Evolutionary conservation across 2,797 vertebrate species (phyloP).

Genomic region (Odontamblyopus rebecca): DNA sequence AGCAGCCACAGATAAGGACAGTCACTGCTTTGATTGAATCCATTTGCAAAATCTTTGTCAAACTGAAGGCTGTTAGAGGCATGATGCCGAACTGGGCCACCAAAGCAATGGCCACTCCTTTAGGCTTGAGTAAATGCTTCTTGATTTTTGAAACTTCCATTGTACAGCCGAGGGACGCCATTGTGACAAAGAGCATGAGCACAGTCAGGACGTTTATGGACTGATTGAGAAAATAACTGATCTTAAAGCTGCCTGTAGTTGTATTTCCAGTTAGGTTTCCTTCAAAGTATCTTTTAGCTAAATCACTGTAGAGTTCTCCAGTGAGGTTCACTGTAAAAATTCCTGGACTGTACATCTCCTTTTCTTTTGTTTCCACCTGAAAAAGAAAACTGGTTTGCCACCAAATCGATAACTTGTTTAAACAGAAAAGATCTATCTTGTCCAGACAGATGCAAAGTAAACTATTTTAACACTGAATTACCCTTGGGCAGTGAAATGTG

Average conservation of each 20-base stretch:
- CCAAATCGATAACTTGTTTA: neutral
- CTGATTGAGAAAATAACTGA: slow-evolving; percentile 52
- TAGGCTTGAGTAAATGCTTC: slow-evolving; percentile 78
- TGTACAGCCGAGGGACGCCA: slow-evolving; percentile 82
- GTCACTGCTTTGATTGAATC: slow-evolving; percentile 73
- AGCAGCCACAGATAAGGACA: slow-evolving; percentile 86
- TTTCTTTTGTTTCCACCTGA: slow-evolving; percentile 37
- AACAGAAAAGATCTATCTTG: neutral
- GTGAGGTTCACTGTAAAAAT: slow-evolving; percentile 59
- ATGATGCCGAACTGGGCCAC: slow-evolving; percentile 86
- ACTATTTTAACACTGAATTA: too few relatives aligned
- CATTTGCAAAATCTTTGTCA: slow-evolving; percentile 79
- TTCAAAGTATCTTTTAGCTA: slow-evolving; percentile 4
- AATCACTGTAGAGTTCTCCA: slow-evolving; percentile 13
- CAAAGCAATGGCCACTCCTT: slow-evolving; percentile 77
- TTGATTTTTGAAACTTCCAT: slow-evolving; percentile 86
- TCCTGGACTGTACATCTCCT: slow-evolving; percentile 5
- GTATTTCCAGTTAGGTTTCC: slow-evolving; percentile 47
- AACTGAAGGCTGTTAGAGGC: slow-evolving; percentile 80
- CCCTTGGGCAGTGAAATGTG: too few relatives aligned
- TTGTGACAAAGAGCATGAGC: slow-evolving; percentile 70
- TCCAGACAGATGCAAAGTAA: too few relatives aligned
- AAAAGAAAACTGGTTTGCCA: slow-evolving; percentile 9
- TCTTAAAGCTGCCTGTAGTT: slow-evolving; percentile 28
- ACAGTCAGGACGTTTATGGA: slow-evolving; percentile 62